Base-by-base conservation (phyloP, 2,797 vertebrate genomes). In the Aeoliscus strigatus region DNA sequence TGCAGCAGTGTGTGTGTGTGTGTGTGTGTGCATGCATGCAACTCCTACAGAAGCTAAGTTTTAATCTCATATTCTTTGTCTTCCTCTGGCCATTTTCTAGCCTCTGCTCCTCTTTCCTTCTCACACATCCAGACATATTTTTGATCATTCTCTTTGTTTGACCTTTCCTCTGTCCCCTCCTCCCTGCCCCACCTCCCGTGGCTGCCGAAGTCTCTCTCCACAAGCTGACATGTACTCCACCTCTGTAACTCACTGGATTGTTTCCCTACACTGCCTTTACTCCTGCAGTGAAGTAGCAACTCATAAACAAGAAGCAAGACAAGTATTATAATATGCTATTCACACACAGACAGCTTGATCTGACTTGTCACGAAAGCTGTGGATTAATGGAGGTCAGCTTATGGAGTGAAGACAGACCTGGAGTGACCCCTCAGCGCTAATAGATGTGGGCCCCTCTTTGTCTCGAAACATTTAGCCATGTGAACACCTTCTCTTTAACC, bases 91-190 rank as follows among this genome's bases (percentile, higher is more conserved):
- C 49, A 23, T 40, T 29, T 25, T 10, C 18, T 44, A 18, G 17
- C 28, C 37, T 41, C 39, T 50, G 14, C 2, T 7, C 24, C 12
- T 21, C 14, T 39, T 8, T 16, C 17, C 10, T 12, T 14, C 40
- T 44, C 12, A 27, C 36, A 13, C 14, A 11, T 8, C 1, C 10
- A 16, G 30, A 33, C 13, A 28, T 1, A 29, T 13, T 18, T 24
- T 27, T 5, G 13, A 44, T 51, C 39, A 48, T 37, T 59, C 27
- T 56, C 33, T 13, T n/a, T 44, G 43, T 62, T 55, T 66, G 56
- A 62, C 60, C 59, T 61, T 61, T 69, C 58, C 33, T 31, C 38
- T 36, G 8, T 30, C 37, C 55, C 48, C 35, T 23, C 23, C 47
- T 50, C 17, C 26, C 33, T 27, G 51, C 24, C n/a, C 39, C 8